Evolutionary conservation across 2,888 invertebrate species (phyloP).

Genomic region (Apotomis capreana): DNA sequence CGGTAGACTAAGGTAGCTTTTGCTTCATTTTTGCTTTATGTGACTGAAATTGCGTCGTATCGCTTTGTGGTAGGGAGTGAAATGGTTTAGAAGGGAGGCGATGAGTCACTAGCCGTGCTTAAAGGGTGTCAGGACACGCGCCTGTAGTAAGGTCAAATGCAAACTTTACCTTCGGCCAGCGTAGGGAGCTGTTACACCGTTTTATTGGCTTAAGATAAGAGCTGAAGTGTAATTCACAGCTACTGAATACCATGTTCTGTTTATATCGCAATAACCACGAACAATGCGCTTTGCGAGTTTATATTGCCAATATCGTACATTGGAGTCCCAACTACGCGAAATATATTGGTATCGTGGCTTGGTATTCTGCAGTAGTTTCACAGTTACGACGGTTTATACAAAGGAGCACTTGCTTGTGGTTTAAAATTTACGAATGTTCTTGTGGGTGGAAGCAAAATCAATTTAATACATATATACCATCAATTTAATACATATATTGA

Average conservation of each 20-base stretch:
- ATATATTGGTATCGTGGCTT: conserved; percentile 19
- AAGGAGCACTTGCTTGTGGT: not conserved
- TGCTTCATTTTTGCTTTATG: conserved; percentile 48
- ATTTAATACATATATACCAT: not conserved
- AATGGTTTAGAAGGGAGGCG: conserved; percentile 46
- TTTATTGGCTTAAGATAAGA: conserved; percentile 65
- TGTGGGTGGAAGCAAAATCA: not conserved
- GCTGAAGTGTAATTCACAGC: conserved; percentile 45
- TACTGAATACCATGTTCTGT: conserved; percentile 23
- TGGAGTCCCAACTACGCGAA: conserved; percentile 16
- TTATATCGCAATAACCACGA: conserved; percentile 27
- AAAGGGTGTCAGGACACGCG: conserved; percentile 48
- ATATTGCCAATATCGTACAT: conserved; percentile 30
- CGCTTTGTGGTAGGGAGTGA: conserved; percentile 52
- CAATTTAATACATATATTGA: no score
- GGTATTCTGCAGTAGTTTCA: not conserved
- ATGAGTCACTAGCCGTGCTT: conserved; percentile 41
- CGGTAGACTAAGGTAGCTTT: conserved; percentile 64
- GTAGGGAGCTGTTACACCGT: conserved; percentile 57
- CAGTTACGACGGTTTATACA: not conserved
- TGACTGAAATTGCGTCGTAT: conserved; percentile 59
- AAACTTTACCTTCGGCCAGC: conserved; percentile 63
- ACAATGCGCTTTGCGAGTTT: conserved; percentile 22
- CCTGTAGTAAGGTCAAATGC: conserved; percentile 60
- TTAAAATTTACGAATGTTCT: not conserved